Evolutionary conservation across 1,140 invertebrate species (phyloP).

Genomic region (Calephelis virginiensis): DNA sequence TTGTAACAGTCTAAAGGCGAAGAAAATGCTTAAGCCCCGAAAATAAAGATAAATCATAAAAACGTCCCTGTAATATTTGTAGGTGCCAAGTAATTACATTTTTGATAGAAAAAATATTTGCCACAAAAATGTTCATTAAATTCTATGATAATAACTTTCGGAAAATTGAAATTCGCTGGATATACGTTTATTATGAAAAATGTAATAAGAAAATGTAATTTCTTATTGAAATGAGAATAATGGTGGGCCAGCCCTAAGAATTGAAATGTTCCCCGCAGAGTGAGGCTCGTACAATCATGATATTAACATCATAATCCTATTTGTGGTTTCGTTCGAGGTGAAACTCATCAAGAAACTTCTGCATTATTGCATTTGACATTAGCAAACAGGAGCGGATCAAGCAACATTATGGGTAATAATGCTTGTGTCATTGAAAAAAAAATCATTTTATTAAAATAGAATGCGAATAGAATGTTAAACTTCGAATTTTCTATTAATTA

Average conservation of each 20-base stretch:
- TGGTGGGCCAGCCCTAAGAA: slow-evolving; percentile 61
- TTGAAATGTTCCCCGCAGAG: slow-evolving; percentile 56
- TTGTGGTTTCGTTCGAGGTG: slow-evolving; percentile 57
- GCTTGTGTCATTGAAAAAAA: neutral
- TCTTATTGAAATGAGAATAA: slow-evolving; percentile 77
- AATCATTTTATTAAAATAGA: neutral
- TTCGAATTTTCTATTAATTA: too few relatives aligned
- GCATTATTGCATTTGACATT: slow-evolving; percentile 66
- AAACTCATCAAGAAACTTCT: slow-evolving; percentile 68
- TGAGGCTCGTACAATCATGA: slow-evolving; percentile 49
- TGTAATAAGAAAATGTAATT: slow-evolving; percentile 78
- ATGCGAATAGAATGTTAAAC: neutral
- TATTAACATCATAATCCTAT: slow-evolving; percentile 75
- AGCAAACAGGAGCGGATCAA: too few relatives aligned
- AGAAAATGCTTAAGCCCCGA: neutral
- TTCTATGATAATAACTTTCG: slow-evolving; percentile 53
- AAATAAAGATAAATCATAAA: neutral
- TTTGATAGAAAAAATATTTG: slow-evolving; percentile 13
- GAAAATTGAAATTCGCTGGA: slow-evolving; percentile 67
- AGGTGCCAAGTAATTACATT: slow-evolving; percentile 11
- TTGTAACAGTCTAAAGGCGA: neutral
- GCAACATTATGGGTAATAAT: too few relatives aligned
- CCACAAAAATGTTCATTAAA: slow-evolving; percentile 47
- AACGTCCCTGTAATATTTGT: neutral
- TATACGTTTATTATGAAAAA: slow-evolving; percentile 71